Conservation (phyloP, 2,113 vertebrate genomes). For the Zosterops japonicus region DNA sequence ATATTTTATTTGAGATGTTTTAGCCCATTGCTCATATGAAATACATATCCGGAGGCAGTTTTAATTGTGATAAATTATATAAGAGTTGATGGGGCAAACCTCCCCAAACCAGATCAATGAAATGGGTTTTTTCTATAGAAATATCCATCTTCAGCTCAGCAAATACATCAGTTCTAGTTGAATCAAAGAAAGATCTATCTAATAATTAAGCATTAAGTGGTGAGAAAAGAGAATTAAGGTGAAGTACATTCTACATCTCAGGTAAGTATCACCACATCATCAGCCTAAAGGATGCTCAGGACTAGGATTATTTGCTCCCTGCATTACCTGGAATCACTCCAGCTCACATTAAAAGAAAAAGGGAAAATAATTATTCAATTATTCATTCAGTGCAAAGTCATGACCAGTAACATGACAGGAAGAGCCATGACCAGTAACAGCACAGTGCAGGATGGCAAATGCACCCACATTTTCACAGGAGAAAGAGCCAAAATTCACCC, state of each 20-base stretch:
- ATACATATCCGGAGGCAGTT: not conserved
- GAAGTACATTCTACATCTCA: not conserved
- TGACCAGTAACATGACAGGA: not conserved
- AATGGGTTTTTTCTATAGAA: not conserved
- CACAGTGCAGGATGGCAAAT: not conserved
- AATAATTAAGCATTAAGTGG: not conserved
- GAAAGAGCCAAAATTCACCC: not conserved
- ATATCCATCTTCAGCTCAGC: not conserved
- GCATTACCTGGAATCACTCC: not conserved
- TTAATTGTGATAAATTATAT: not conserved
- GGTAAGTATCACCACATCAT: not conserved
- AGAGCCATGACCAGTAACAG: not conserved
- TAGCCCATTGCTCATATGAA: not conserved
- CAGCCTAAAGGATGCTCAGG: not conserved
- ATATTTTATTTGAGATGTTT: not conserved
- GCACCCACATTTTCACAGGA: not conserved
- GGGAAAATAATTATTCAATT: not conserved
- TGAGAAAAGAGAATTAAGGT: not conserved
- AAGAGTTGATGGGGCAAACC: not conserved
- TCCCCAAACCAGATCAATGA: not conserved
- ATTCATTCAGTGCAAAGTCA: not conserved
- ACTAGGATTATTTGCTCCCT: not conserved
- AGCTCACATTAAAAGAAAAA: not conserved
- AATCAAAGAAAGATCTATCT: not conserved
- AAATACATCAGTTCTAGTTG: not conserved